Evolutionary conservation across 2,797 vertebrate species (phyloP), one percentile per base, ranked within the genome.

Genomic region (Yasuhikotakia modesta): DNA sequence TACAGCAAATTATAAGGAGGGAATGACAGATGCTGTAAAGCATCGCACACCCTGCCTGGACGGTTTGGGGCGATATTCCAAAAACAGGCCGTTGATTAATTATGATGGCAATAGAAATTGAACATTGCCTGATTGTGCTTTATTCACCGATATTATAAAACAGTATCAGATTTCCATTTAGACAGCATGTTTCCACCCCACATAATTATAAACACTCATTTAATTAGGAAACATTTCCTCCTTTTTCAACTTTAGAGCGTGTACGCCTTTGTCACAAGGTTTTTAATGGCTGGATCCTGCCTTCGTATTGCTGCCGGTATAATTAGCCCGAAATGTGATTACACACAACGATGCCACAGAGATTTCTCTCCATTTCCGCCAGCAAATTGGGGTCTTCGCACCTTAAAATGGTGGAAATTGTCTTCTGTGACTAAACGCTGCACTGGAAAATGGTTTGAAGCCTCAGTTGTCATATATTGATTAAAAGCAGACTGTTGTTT

Each of bases 271-370:
- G 79, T 76, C 57, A 66, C 43, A 65, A 67, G 64, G 35, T 50
- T 72, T 82, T 75, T 43, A 69, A 72, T 53, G 68, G 53, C 80
- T 61, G 68, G 67, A 71, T 66, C 61, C 73, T 81, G 80, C 83
- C 79, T 61, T 87, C 87, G 86, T 81, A 77, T 86, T 65, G 86
- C 88, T 84, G 84, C 83, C 85, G 82, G 88, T 79, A 84, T 92
- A 91, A 93, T 93, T 91, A 91, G 85, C 86, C 85, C 82, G 83
- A 83, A 84, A 88, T 90, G 90, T 93, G 90, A 93, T 93, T 92
- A 93, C 88, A 88, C 71, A 89, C 80, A 76, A 87, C 58, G 80
- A 85, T 79, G 60, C 90, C 87, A 74, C 78, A 61, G 91, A 91
- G 89, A 90, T 86, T 85, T 88, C 84, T 83, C 84, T 87, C 82